These are phyloP conservation scores for Pseudanteris insignis DNA, from an alignment of 2,888 invertebrate species.

Conservation along the genomic window DNA sequence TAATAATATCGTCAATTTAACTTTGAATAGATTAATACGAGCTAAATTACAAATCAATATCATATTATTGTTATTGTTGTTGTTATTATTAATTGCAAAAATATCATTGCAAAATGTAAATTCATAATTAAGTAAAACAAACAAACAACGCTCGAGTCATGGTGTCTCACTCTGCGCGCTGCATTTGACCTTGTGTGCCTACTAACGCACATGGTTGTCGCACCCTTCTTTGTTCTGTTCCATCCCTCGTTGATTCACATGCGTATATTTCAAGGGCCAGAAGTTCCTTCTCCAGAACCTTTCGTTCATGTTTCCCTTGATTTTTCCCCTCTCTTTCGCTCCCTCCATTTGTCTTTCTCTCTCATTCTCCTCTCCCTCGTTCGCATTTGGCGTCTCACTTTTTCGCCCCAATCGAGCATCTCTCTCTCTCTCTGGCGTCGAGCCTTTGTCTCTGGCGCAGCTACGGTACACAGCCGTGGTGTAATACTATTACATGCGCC, in stretches of 20 bases:
- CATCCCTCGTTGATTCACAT: conserved; percentile 38
- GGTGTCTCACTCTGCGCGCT: conserved; percentile 8
- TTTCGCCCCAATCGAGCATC: neutral
- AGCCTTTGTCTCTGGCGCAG: conserved; percentile 26
- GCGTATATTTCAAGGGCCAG: conserved; percentile 36
- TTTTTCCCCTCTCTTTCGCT: conserved; percentile 17
- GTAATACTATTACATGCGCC: conserved; percentile 30
- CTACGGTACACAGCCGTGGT: conserved; percentile 19
- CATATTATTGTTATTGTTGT: no score
- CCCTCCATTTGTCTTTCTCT: no score
- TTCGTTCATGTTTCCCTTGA: conserved; percentile 34
- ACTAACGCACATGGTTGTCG: conserved; percentile 38
- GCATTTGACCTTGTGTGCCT: conserved; percentile 6
- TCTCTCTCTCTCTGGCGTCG: neutral
- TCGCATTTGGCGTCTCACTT: no score
- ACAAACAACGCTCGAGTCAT: conserved; percentile 3
- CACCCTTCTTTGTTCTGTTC: conserved; percentile 40
- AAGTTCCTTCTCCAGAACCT: conserved; percentile 26
- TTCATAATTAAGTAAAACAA: no score
- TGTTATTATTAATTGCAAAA: no score
- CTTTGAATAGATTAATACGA: no score
- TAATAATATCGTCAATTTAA: no score
- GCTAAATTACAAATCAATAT: no score
- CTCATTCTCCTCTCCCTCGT: no score
- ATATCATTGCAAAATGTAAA: no score